Base-by-base conservation (phyloP, 2,888 invertebrate species). In the Augochlorella aurata region DNA sequence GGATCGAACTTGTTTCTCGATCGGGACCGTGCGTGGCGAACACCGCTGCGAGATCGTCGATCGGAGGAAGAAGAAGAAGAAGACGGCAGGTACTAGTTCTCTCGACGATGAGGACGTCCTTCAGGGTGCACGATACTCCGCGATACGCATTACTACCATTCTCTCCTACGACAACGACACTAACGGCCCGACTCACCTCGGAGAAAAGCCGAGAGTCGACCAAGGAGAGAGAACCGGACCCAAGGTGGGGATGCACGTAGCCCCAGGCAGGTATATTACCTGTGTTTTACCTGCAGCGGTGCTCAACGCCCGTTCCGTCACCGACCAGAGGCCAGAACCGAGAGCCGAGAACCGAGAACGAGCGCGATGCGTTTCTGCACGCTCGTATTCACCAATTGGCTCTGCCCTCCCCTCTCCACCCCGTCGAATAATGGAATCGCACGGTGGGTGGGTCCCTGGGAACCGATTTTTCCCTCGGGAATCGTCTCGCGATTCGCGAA, bases 181-280 rank as follows among this genome's bases (percentile, higher is more conserved):
- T 88, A 88, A 88, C 89, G 86, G 88, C 86, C 38, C 87, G 84
- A 82, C 86, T 88, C 83, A 75, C 77, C 88, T 87, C 87, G 81
- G 84, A 85, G 89, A 71, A 87, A 89, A 88, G 85, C 88, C 65
- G 80, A 75, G 87, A 85, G 77, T 50, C 82, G 77, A 83, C 82
- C 87, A 86, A 86, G 87, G 89, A 87, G 86, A 84, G 87, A 88
- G 87, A 86, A 85, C 77, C 83, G 83, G 83, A 72, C 75, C 68
- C 78, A 80, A 84, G 85, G 88, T 87, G 88, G 89, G 88, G 88
- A 88, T 87, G 81, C 71, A 85, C 70, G 79, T 86, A 83, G 89
- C 89, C 87, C 70, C 86, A 67, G 86, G 87, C 90, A 91, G 90
- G 90, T 90, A 91, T 86, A 84, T 83, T 89, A 89, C 89, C 89